Evolutionary conservation across 1,140 invertebrate genomes (phyloP), one percentile per base, ranked within the genome.

Genomic region (Pygmarrhopalites habei): DNA sequence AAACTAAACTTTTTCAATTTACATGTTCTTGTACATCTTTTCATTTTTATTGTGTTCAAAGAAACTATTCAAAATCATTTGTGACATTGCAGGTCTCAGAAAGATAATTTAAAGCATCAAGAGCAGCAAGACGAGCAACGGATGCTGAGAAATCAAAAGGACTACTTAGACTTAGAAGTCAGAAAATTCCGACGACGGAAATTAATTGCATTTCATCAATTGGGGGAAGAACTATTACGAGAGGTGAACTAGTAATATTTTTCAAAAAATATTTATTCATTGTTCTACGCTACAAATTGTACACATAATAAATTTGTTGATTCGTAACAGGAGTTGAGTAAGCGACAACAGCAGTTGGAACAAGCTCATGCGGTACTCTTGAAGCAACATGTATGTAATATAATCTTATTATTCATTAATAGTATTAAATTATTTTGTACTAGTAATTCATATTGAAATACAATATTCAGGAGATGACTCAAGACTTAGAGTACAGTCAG

Each of bases 321-420:
- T 64, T 43, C 60, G 66, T 73, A 69, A 30, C 72, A 95, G 89
- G 95, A 98, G 79, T 79, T 98, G 68, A 92, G 89, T 75, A 95
- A 95, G 77, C 83, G 93, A 52, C 90, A 96, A 76, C 86, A 89
- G 52, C 95, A 98, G 73, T 75, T 98, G 62, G 93, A 98, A 74
- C 88, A 92, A 75, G 92, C 94, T 30, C 95, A 98, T 76, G 78
- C 83, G n/a, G 96, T 98, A 89, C 78, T 98, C 41, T 76, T 96
- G 43, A 83, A 92, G 60, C 95, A 99, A 78, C 95, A 98, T 77
- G 93, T n/a, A n/a, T n/a, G n/a, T n/a, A n/a, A n/a, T n/a, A n/a
- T n/a, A n/a, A n/a, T n/a, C n/a, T n/a, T n/a, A n/a, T n/a, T n/a
- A n/a, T n/a, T n/a, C n/a, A n/a, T n/a, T n/a, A n/a, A n/a, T n/a